phyloP scores from a whole-genome alignment of 2,797 vertebrate species.

The Huso huso region DNA sequence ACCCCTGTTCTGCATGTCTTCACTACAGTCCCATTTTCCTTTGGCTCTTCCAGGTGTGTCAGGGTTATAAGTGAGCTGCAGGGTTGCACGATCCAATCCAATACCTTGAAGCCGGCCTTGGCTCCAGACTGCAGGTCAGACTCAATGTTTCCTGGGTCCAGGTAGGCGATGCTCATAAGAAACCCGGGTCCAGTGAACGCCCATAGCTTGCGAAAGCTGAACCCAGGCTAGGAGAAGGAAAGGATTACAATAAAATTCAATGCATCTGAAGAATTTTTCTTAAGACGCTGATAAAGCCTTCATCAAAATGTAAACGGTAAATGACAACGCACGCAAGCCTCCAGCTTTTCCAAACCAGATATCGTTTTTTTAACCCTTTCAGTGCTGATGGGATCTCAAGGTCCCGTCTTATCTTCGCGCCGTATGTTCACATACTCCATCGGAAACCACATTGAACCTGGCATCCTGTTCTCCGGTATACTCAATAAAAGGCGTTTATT shows the following conservation, averaged over 20 bases:
- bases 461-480: too few species aligned
- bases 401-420: too few species aligned
- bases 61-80: neutral
- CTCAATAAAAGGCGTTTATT: too few species aligned
- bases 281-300: neutral
- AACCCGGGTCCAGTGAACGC: slow-evolving; percentile 93
- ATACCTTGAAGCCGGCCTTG: slow-evolving; percentile 82
- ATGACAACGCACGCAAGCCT: too few species aligned
- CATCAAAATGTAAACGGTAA: neutral
- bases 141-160: slow-evolving; percentile 90
- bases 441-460: too few species aligned
- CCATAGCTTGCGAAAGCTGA: slow-evolving; percentile 95
- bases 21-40: neutral
- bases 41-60: neutral
- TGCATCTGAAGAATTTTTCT: neutral
- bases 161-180: slow-evolving; percentile 89
- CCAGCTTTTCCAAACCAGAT: neutral
- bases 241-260: neutral
- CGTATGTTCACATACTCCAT: too few species aligned
- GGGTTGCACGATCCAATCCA: neutral
- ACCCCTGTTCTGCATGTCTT: neutral
- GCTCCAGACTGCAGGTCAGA: slow-evolving; percentile 87
- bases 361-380: neutral
- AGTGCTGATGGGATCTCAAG: too few species aligned
- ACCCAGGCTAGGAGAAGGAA: slow-evolving; percentile 48